A percentile compares a stretch with the other conserved stretches of the same genome.
Evolutionary conservation across 2,797 vertebrate species (phyloP).

Genomic region (Micromesistius poutassou): DNA sequence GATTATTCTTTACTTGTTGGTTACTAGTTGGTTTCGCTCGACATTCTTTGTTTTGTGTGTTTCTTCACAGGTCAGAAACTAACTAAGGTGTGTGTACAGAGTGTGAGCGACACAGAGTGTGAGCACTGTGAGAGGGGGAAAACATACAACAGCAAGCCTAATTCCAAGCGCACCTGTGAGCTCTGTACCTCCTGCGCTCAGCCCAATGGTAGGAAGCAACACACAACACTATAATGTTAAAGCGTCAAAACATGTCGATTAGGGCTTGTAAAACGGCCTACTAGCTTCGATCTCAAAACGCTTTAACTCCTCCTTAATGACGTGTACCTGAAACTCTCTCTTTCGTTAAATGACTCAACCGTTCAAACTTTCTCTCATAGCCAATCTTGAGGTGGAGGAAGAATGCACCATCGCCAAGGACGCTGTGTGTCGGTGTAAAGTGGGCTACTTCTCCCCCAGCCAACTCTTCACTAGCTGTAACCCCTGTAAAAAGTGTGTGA

Average conservation of each 20-base stretch:
- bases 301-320: no score
- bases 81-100: conserved; percentile 4
- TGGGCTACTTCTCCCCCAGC: conserved; percentile 46
- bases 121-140: accelerated
- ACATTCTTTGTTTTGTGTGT: neutral
- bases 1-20: no score
- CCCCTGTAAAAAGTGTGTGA: conserved; percentile 58
- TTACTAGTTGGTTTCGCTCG: no score
- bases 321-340: no score
- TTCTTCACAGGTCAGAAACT: conserved; percentile 35
- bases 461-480: conserved; percentile 37
- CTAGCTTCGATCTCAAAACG: no score
- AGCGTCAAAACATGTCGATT: no score
- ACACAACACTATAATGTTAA: no score
- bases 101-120: accelerated
- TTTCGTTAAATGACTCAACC: no score
- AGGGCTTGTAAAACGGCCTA: no score
- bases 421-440: conserved; percentile 54
- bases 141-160: conserved; percentile 24
- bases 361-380: conserved; percentile 30
- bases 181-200: conserved; percentile 51
- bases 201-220: accelerated
- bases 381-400: conserved; percentile 22
- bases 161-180: accelerated
- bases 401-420: conserved; percentile 13